These are phyloP conservation scores for Aptenodytes forsteri DNA, from an alignment of 2,113 vertebrate genomes.

Conservation along the genomic window DNA sequence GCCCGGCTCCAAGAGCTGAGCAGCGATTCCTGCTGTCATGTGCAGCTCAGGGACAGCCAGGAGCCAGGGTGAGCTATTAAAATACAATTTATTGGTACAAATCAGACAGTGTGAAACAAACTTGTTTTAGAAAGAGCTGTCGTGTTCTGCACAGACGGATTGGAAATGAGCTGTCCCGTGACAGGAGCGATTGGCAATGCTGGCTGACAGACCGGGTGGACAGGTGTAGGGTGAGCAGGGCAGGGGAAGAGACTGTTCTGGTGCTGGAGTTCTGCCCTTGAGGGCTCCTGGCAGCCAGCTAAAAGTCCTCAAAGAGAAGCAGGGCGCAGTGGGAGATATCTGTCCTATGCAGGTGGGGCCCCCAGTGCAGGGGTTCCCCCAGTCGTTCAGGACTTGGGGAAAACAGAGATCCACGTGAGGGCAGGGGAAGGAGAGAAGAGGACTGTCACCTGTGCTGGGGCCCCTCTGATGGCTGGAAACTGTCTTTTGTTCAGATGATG, in stretches of 20 bases:
- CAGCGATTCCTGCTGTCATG: neutral
- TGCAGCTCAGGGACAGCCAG: neutral
- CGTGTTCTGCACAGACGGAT: slow-evolving; percentile 48
- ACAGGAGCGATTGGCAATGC: neutral
- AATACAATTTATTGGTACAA: slow-evolving; percentile 72
- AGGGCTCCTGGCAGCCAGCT: neutral
- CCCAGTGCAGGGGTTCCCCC: neutral
- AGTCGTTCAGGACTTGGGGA: neutral
- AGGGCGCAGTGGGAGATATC: neutral
- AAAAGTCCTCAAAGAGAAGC: neutral
- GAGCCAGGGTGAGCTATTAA: slow-evolving; percentile 49
- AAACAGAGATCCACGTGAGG: neutral
- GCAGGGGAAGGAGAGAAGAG: neutral
- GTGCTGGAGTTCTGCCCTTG: neutral
- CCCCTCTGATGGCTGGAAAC: neutral
- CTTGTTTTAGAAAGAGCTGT: slow-evolving; percentile 24
- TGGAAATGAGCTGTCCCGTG: slow-evolving; percentile 17
- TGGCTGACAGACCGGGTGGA: slow-evolving; percentile 9
- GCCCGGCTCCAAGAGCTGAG: neutral
- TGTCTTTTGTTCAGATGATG: neutral
- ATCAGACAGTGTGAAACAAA: slow-evolving; percentile 40
- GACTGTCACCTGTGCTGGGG: neutral
- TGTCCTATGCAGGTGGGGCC: neutral
- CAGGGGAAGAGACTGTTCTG: neutral
- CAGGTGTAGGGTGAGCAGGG: slow-evolving; percentile 5